A percentile compares a stretch with the other conserved stretches of the same genome.
Evolutionary conservation across 2,113 vertebrate species (phyloP).

Genomic region (Sula dactylatra): DNA sequence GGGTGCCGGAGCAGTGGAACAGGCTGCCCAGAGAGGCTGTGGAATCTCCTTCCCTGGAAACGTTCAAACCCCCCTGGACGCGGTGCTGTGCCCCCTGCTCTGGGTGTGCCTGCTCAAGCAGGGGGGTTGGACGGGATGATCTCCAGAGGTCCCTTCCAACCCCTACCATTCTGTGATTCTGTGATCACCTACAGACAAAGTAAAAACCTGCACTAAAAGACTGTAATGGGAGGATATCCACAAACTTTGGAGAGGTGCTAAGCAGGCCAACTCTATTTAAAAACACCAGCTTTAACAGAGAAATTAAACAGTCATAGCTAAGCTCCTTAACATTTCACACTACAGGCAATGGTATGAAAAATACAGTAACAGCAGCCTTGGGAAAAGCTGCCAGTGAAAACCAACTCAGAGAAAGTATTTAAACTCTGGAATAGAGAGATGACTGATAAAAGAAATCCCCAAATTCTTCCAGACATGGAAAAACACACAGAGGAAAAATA

Average conservation of each 20-base stretch:
- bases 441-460: neutral
- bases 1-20: too few species aligned
- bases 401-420: neutral
- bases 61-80: too few species aligned
- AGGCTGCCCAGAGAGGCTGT: too few species aligned
- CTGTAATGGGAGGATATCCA: neutral
- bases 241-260: neutral
- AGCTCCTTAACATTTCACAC: conserved; percentile 34
- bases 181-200: neutral
- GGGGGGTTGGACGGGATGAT: too few species aligned
- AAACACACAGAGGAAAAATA: neutral
- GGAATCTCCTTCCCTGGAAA: too few species aligned
- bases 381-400: conserved; percentile 30
- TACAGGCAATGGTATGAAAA: conserved; percentile 4
- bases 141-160: too few species aligned
- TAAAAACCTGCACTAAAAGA: neutral
- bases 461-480: neutral
- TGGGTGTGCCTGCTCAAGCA: too few species aligned
- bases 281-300: neutral
- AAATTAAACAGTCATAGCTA: conserved; percentile 48
- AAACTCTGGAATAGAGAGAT: neutral
- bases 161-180: too few species aligned
- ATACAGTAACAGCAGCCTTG: conserved; percentile 21
- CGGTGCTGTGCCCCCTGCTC: too few species aligned
- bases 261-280: neutral